phyloP scores from a whole-genome alignment of 1,140 invertebrate genomes.

The Drosophila willistoni region DNA sequence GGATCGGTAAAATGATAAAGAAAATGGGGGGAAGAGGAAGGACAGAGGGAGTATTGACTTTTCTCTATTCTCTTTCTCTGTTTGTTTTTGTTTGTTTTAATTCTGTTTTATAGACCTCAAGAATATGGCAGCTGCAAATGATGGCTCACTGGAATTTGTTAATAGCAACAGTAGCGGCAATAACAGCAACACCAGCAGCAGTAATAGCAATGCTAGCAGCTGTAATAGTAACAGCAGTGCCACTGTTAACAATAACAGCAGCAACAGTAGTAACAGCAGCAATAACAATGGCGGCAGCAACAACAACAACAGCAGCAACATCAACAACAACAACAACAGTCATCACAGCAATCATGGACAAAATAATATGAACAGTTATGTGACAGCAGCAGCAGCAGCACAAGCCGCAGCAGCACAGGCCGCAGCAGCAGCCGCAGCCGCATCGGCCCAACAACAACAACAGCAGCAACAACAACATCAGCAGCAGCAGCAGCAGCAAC shows the following conservation, averaged over 20 bases:
- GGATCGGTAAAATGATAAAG: too few relatives aligned
- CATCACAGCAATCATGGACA: slow-evolving; percentile 18
- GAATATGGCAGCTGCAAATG: slow-evolving; percentile 75
- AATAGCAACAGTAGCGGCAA: slow-evolving; percentile 54
- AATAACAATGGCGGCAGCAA: slow-evolving; percentile 32
- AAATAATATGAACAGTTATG: slow-evolving; percentile 46
- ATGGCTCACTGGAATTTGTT: slow-evolving; percentile 71
- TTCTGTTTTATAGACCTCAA: slow-evolving; percentile 76
- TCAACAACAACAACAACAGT: slow-evolving; percentile 21
- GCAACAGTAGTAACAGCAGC: slow-evolving; percentile 8
- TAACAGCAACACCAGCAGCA: slow-evolving; percentile 40
- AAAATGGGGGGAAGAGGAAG: background rate
- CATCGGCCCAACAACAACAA: slow-evolving; percentile 32
- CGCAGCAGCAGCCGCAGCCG: slow-evolving; percentile 38
- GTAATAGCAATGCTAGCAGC: slow-evolving; percentile 26
- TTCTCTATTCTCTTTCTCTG: slow-evolving; percentile 18
- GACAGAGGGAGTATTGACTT: background rate
- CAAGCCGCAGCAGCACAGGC: too few relatives aligned
- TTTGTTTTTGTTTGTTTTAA: slow-evolving; percentile 40
- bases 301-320: slow-evolving; percentile 28
- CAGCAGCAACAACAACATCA: slow-evolving; percentile 22
- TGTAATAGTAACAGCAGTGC: slow-evolving; percentile 21
- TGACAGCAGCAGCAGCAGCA: slow-evolving; percentile 41
- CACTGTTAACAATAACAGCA: slow-evolving; percentile 32
- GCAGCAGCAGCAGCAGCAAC: slow-evolving; percentile 23